A percentile compares a stretch with the other conserved stretches of the same genome.
Conservation (phyloP, 2,888 invertebrate species). For the Platycheirus albimanus region DNA sequence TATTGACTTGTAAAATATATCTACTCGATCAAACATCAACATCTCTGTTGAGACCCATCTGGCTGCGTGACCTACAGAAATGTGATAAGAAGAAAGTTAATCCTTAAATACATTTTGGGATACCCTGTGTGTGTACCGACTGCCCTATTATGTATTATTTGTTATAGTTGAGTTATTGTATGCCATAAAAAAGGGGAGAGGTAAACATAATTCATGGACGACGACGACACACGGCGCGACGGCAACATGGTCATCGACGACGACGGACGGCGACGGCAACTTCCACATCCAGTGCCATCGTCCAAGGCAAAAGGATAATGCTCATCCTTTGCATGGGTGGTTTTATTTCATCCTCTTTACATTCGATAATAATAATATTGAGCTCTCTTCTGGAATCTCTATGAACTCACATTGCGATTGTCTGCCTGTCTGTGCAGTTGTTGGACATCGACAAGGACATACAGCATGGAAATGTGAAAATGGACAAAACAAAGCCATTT, state of each 20-base stretch:
- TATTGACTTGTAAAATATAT: too few relatives aligned
- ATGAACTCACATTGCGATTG: not conserved
- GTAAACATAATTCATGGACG: constrained; percentile 58
- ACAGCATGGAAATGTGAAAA: constrained; percentile 24
- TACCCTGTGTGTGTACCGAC: not conserved
- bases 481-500: constrained; percentile 16
- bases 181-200: constrained; percentile 35
- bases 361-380: constrained; percentile 11
- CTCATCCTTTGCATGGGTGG: constrained; percentile 14
- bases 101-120: constrained; percentile 17
- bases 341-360: constrained; percentile 4
- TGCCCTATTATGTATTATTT: constrained; percentile 15
- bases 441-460: not conserved
- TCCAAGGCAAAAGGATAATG: constrained; percentile 52
- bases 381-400: constrained; percentile 14
- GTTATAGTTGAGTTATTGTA: constrained; percentile 22
- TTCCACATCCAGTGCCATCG: not conserved
- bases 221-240: not conserved
- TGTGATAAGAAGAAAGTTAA: constrained; percentile 3
- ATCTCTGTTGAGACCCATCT: not conserved
- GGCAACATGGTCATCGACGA: too few relatives aligned
- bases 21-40: too few relatives aligned
- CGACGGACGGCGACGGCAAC: too few relatives aligned
- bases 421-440: not conserved
- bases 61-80: constrained; percentile 7